phyloP scores from a whole-genome alignment of 2,113 vertebrate genomes.

The Zapus hudsonius region DNA sequence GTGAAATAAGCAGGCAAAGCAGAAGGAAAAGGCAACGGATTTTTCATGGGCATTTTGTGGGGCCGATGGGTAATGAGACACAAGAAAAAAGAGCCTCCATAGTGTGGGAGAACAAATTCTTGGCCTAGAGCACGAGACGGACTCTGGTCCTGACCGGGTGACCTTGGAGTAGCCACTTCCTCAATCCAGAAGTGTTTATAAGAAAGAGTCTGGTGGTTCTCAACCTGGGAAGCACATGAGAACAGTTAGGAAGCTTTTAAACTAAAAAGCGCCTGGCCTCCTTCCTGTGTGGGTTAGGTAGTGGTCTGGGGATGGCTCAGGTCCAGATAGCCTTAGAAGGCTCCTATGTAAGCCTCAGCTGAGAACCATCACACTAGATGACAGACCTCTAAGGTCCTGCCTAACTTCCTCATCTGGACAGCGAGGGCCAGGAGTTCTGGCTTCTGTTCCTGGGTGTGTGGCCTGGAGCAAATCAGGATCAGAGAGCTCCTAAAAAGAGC shows the following conservation, averaged over 20 bases:
- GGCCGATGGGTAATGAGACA: not conserved
- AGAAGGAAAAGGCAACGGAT: not conserved
- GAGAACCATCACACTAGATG: not conserved
- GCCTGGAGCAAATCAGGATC: conserved; percentile 39
- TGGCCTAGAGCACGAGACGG: not conserved
- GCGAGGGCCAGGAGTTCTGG: not conserved
- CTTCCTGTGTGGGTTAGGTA: conserved; percentile 14
- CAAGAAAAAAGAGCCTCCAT: not conserved
- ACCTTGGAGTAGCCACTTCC: not conserved
- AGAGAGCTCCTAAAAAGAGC: conserved; percentile 59
- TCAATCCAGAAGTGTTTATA: conserved; percentile 6
- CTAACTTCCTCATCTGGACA: conserved; percentile 9
- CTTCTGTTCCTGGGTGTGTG: conserved; percentile 24
- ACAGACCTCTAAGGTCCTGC: not conserved
- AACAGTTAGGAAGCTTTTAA: conserved; percentile 60
- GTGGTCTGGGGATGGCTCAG: conserved; percentile 19
- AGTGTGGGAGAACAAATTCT: not conserved
- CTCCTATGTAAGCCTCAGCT: not conserved
- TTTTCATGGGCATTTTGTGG: not conserved
- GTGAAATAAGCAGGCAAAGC: not conserved
- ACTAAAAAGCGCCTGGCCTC: conserved; percentile 32
- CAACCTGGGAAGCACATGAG: conserved; percentile 1
- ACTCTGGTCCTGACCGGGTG: not conserved
- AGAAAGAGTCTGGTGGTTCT: conserved; percentile 14
- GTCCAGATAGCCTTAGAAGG: not conserved